Conservation (phyloP, 2,888 invertebrate species). For the Cordilura impudica region DNA sequence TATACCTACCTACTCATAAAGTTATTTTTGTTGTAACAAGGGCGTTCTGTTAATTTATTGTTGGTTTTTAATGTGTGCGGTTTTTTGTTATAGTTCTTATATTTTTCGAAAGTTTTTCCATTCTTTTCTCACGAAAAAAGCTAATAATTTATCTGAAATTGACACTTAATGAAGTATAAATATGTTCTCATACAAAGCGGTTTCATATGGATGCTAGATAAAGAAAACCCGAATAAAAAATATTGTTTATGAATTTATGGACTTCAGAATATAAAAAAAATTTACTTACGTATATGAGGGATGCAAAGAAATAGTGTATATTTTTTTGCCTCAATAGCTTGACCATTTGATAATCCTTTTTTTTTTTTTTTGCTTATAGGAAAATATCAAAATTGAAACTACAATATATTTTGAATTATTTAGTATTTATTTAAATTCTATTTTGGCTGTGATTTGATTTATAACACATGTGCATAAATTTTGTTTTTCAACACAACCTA, state of each 20-base stretch:
- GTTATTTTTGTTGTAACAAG: slow-evolving; percentile 10
- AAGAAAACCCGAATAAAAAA: not conserved
- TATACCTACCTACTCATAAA: too few species aligned
- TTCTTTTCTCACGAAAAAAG: not conserved
- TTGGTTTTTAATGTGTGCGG: not conserved
- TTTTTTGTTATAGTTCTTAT: not conserved
- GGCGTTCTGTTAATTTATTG: slow-evolving; percentile 26
- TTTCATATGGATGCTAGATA: slow-evolving; percentile 13
- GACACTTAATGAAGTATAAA: slow-evolving; percentile 58
- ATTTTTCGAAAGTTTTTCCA: slow-evolving; percentile 1
- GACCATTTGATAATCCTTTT: not conserved
- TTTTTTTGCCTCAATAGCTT: slow-evolving; percentile 1
- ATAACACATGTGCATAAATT: not conserved
- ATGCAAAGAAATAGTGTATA: slow-evolving; percentile 52
- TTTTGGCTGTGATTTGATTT: too few species aligned
- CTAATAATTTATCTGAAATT: slow-evolving; percentile 60
- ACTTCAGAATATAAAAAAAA: not conserved
- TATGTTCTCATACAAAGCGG: slow-evolving; percentile 43
- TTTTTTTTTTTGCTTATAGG: not conserved
- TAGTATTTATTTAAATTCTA: too few species aligned
- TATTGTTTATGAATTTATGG: not conserved
- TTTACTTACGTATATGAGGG: slow-evolving; percentile 61
- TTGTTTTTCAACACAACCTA: not conserved
- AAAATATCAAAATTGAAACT: too few species aligned
- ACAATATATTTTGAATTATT: too few species aligned